phyloP scores from a whole-genome alignment of 2,888 invertebrate genomes.

The Cybosia mesomella region DNA sequence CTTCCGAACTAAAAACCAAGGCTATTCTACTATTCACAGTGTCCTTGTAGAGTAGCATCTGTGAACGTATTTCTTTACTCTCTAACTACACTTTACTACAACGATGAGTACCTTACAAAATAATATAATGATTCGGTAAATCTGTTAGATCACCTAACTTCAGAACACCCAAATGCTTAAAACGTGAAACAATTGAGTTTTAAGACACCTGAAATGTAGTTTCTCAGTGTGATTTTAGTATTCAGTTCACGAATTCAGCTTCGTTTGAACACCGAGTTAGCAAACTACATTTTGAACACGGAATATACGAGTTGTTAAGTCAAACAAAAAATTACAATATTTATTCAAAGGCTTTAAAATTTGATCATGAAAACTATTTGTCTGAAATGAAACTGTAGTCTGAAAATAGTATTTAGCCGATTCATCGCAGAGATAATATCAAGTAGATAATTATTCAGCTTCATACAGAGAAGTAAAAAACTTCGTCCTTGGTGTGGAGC shows the following conservation, averaged over 20 bases:
- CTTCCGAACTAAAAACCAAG: too few relatives aligned
- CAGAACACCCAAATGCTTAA: conserved; percentile 25
- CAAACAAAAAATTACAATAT: neutral
- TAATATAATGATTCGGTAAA: neutral
- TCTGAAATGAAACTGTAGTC: too few relatives aligned
- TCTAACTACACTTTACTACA: too few relatives aligned
- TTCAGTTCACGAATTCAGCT: conserved; percentile 28
- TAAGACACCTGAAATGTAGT: conserved; percentile 33
- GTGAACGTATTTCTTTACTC: too few relatives aligned
- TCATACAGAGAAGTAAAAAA: too few relatives aligned
- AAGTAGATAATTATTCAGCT: too few relatives aligned
- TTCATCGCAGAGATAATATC: too few relatives aligned
- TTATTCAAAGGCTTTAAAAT: neutral
- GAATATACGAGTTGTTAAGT: neutral
- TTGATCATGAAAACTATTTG: too few relatives aligned
- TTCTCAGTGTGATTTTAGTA: conserved; percentile 36
- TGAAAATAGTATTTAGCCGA: too few relatives aligned
- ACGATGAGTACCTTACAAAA: neutral
- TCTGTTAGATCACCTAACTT: neutral
- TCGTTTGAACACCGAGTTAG: neutral
- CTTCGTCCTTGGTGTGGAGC: too few relatives aligned
- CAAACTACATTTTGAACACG: neutral
- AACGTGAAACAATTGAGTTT: conserved; percentile 28
- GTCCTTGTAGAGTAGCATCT: too few relatives aligned
- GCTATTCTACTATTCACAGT: too few relatives aligned